Base-by-base conservation (phyloP, 30 jellyfish, hydroid and myxozoan genomes). In the Catostylus mosaicus region DNA sequence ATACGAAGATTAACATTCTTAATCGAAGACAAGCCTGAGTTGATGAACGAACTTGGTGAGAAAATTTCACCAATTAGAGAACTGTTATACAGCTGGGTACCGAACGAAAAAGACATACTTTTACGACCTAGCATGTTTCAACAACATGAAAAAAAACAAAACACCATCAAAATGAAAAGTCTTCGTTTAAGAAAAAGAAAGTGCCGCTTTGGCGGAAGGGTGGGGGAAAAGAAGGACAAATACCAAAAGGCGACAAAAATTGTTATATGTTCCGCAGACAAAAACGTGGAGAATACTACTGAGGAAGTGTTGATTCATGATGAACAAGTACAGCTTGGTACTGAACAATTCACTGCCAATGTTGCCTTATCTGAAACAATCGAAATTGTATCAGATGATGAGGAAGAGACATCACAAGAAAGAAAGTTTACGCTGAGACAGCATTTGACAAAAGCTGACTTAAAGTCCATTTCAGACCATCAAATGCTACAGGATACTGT, bases 181-280 rank as follows among this genome's bases (percentile, higher is more conserved):
- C 67, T 54, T 32, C 26, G 8, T 54, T 54, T 54, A 54, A 54
- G 67, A 32, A 54, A 54, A 32, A 54, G 67, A 54, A 54, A 54
- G 67, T 54, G 67, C 26, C 67, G 32, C 67, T 54, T 54, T 54
- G 67, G 67, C 26, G 67, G 67, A 70, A 70, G 83, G 65, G 67
- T 32, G 32, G 83, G 83, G 38, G 52, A 36, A 30, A 40, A 34
- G 65, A 34, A 73, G 19, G 67, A 40, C 19, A 70, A 52, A 75
- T 37, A 2, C 19, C 14, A 1, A 23, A 56, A 75, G 86, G 86
- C 86, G 45, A 46, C 86, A 10, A 75, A 75, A 75, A 47, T 75
- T 37, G 67, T 40, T n/a, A 36, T 75, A 16, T 22, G 51, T 26
- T 4, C 77, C 7, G 77, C 30, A 7, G 38, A 64, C 77, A 36